These are phyloP conservation scores for Halisarca cf. caerulea DNA, from an alignment of 37 sponge, comb jelly and placozoan species.

Conservation along the genomic window DNA sequence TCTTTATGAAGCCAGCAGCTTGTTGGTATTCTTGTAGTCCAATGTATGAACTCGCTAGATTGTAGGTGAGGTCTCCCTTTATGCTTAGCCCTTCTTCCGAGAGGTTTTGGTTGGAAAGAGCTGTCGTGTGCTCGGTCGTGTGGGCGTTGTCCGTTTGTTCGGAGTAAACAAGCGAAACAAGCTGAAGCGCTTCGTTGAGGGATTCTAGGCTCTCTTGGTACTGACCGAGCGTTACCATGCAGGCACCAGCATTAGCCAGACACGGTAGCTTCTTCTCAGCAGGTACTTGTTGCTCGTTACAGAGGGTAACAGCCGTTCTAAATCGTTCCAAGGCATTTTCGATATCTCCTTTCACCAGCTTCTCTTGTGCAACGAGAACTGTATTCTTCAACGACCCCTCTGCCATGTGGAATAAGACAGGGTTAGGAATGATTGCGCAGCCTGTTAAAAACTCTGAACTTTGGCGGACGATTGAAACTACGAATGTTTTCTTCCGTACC, in stretches of 20 bases:
- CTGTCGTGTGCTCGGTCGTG: neutral
- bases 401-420: too few relatives aligned
- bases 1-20: slow-evolving; percentile 24
- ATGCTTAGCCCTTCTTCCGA: neutral
- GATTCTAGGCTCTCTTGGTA: slow-evolving; percentile 36
- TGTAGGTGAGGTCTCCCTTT: slow-evolving; percentile 19
- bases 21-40: slow-evolving; percentile 39
- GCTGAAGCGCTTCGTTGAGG: slow-evolving; percentile 47
- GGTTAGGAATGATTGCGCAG: too few relatives aligned
- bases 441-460: too few relatives aligned
- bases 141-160: neutral
- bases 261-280: slow-evolving; percentile 39
- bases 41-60: neutral
- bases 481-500: neutral
- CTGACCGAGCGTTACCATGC: slow-evolving; percentile 50
- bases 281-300: neutral
- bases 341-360: slow-evolving; percentile 43
- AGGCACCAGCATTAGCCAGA: slow-evolving; percentile 67
- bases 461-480: too few relatives aligned
- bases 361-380: slow-evolving; percentile 36
- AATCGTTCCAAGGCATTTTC: slow-evolving; percentile 55
- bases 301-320: slow-evolving; percentile 43
- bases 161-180: neutral
- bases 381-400: slow-evolving; percentile 11
- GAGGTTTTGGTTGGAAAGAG: neutral